These are phyloP conservation scores for Eulithis testata DNA, from an alignment of 2,888 invertebrate genomes.

Conservation along the genomic window DNA sequence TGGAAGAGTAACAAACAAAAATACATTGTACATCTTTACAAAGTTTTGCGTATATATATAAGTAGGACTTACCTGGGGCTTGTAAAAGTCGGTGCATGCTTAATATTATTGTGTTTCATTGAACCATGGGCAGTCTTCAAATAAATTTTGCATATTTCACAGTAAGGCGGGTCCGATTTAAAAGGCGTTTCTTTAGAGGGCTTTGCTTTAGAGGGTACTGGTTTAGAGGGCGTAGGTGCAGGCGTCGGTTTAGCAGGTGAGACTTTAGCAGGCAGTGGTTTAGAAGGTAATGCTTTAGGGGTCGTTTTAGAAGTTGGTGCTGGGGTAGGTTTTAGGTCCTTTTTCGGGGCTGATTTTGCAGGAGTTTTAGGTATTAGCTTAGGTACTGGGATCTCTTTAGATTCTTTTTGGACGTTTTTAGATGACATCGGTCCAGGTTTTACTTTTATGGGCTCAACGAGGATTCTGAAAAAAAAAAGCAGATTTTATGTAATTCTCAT, in stretches of 20 bases:
- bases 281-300: conserved; percentile 5
- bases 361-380: conserved; percentile 5
- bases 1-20: too few species aligned
- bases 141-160: conserved; percentile 36
- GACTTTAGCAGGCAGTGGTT: conserved; percentile 2
- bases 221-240: neutral
- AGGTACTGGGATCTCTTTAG: neutral
- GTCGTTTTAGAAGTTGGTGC: neutral
- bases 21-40: too few species aligned
- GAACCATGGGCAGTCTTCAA: conserved; percentile 37
- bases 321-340: conserved; percentile 8
- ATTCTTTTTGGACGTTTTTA: neutral
- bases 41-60: too few species aligned
- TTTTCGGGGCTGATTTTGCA: conserved; percentile 7
- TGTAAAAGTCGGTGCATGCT: conserved; percentile 44
- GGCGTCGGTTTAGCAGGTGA: neutral
- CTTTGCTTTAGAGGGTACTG: neutral
- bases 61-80: conserved; percentile 43
- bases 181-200: neutral
- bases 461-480: neutral
- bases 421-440: conserved; percentile 30
- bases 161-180: neutral
- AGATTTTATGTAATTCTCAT: too few species aligned
- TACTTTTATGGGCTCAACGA: neutral
- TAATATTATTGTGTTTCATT: conserved; percentile 37